Evolutionary conservation across 2,113 vertebrate species (phyloP).

Genomic region (Sialia sialis): DNA sequence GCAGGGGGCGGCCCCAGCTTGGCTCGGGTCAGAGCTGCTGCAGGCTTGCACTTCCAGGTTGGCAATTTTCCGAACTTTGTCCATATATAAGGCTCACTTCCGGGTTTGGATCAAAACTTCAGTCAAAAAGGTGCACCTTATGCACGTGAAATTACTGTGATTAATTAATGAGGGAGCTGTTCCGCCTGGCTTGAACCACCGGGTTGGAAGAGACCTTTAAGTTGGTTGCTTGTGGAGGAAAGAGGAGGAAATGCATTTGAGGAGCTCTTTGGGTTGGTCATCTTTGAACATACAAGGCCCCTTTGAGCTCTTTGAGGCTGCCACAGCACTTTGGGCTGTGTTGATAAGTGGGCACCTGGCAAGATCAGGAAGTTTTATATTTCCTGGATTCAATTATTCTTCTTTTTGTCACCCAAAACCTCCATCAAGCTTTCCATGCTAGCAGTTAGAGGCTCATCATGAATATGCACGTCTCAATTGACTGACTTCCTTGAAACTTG

Average conservation of each 20-base stretch:
- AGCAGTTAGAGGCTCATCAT: background rate
- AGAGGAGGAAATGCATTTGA: too few species aligned
- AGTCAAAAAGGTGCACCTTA: too few species aligned
- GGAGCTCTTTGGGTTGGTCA: background rate
- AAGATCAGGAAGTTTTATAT: background rate
- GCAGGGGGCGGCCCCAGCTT: too few species aligned
- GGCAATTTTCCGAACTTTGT: too few species aligned
- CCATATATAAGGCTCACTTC: too few species aligned
- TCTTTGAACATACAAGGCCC: rapidly evolving
- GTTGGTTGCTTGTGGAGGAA: background rate
- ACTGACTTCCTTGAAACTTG: background rate
- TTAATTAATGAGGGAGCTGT: background rate
- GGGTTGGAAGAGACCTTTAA: background rate
- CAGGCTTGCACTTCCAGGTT: too few species aligned
- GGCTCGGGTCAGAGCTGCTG: too few species aligned
- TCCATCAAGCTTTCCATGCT: background rate
- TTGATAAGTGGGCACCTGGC: background rate
- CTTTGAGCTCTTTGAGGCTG: background rate
- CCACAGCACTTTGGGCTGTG: background rate
- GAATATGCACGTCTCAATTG: background rate
- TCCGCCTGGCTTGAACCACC: background rate
- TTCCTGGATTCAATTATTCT: background rate
- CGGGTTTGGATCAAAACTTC: too few species aligned
- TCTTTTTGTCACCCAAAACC: background rate
- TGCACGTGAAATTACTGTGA: too few species aligned